Percentiles rank a stretch among this genome's conserved stretches.
These are phyloP conservation scores for Anarhynchus alexandrinus DNA, from an alignment of 2,113 vertebrate genomes.

Conservation along the genomic window DNA sequence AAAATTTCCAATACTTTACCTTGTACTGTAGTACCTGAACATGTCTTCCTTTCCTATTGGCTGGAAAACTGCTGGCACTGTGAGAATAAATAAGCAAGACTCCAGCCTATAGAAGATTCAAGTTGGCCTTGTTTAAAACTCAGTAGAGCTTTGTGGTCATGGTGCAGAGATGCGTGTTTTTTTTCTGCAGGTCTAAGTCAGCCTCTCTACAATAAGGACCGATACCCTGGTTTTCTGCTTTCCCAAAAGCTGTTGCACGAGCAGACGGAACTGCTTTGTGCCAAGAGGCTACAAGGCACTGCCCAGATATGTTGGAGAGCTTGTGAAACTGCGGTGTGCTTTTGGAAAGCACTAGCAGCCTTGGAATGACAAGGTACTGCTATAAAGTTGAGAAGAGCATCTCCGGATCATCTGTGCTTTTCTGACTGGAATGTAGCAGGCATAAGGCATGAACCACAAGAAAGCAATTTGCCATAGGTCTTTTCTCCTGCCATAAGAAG, in stretches of 20 bases:
- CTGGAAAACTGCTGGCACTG: not conserved
- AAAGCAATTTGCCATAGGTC: not conserved
- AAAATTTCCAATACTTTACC: not conserved
- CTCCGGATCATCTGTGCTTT: not conserved
- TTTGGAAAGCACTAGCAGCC: not conserved
- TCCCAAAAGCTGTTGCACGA: not conserved
- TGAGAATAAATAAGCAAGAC: not conserved
- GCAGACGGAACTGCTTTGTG: not conserved
- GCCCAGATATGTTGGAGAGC: not conserved
- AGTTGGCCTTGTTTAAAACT: not conserved
- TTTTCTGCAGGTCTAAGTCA: not conserved
- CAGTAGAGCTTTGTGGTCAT: not conserved
- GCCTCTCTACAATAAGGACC: not conserved
- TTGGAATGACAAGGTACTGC: not conserved
- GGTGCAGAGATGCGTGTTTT: fast-evolving
- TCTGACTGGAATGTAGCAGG: not conserved
- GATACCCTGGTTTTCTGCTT: not conserved
- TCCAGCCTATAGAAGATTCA: not conserved
- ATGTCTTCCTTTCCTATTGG: not conserved
- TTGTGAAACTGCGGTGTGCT: not conserved
- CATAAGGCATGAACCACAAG: not conserved
- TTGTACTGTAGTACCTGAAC: not conserved
- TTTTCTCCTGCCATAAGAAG: not conserved
- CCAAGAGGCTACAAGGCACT: not conserved
- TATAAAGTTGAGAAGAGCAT: not conserved